Evolutionary conservation across 2,888 invertebrate species (phyloP).

Genomic region (Leistus spinibarbis): DNA sequence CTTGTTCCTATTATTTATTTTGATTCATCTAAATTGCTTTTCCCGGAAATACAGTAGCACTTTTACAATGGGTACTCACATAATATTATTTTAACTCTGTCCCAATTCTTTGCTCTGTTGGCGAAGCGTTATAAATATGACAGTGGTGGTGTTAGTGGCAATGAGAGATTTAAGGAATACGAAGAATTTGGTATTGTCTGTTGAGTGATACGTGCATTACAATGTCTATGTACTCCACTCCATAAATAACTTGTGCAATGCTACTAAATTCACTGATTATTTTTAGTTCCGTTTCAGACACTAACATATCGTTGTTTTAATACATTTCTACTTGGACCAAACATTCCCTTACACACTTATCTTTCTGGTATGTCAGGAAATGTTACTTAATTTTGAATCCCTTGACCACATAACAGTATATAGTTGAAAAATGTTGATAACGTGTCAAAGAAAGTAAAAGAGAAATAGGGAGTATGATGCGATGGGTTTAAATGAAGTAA

Average conservation of each 20-base stretch:
- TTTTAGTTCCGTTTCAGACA: not conserved
- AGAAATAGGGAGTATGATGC: not conserved
- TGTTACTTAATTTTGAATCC: too few relatives aligned
- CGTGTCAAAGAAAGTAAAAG: not conserved
- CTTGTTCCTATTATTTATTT: too few relatives aligned
- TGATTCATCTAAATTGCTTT: too few relatives aligned
- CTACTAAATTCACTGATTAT: constrained; percentile 19
- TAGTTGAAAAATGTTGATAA: not conserved
- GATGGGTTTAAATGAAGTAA: not conserved
- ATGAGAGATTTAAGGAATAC: constrained; percentile 10
- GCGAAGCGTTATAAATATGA: not conserved
- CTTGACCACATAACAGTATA: too few relatives aligned
- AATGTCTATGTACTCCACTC: not conserved
- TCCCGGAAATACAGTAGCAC: too few relatives aligned
- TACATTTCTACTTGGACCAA: not conserved
- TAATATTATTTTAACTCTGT: too few relatives aligned
- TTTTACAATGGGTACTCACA: too few relatives aligned
- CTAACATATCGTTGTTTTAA: not conserved
- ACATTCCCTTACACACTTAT: not conserved
- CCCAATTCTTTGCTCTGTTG: too few relatives aligned
- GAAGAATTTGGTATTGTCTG: constrained; percentile 8
- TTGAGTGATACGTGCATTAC: not conserved
- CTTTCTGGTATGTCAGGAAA: too few relatives aligned
- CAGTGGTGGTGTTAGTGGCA: not conserved
- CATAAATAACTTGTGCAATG: constrained; percentile 31